Evolutionary conservation across 2,113 vertebrate genomes (phyloP).

Genomic region (Nannospalax galili): DNA sequence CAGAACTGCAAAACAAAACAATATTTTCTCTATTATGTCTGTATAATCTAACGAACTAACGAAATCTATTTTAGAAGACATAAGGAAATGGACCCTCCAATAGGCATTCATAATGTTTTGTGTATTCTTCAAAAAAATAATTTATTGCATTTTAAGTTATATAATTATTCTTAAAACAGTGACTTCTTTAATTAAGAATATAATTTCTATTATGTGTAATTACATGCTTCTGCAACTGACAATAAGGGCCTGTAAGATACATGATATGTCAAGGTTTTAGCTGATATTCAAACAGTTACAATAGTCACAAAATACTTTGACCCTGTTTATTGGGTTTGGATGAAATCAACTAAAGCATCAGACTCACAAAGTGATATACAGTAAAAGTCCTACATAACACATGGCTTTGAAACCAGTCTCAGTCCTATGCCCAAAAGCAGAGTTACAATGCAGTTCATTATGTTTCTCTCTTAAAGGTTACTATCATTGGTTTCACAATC

Average conservation of each 20-base stretch:
- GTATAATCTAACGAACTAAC: not conserved
- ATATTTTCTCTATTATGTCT: not conserved
- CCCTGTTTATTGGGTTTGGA: constrained; percentile 39
- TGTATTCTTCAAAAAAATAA: not conserved
- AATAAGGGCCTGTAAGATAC: constrained; percentile 11
- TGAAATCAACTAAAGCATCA: not conserved
- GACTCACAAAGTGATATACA: not conserved
- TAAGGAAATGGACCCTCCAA: not conserved
- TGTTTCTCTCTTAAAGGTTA: not conserved
- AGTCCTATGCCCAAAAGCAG: not conserved
- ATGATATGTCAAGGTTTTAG: constrained; percentile 20
- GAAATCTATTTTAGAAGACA: not conserved
- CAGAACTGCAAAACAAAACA: not conserved
- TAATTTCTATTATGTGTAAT: not conserved
- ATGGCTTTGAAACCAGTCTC: not conserved
- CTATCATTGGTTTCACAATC: not conserved
- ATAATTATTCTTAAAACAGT: constrained; percentile 46
- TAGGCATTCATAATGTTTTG: not conserved
- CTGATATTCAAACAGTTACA: not conserved
- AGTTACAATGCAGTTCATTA: not conserved
- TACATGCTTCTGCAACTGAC: constrained; percentile 40
- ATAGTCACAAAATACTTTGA: not conserved
- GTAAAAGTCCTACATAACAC: accelerated
- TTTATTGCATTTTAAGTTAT: constrained; percentile 39
- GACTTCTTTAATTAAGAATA: constrained; percentile 30